phyloP scores from a whole-genome alignment of 2,797 vertebrate genomes.

The Vespertilio murinus region DNA sequence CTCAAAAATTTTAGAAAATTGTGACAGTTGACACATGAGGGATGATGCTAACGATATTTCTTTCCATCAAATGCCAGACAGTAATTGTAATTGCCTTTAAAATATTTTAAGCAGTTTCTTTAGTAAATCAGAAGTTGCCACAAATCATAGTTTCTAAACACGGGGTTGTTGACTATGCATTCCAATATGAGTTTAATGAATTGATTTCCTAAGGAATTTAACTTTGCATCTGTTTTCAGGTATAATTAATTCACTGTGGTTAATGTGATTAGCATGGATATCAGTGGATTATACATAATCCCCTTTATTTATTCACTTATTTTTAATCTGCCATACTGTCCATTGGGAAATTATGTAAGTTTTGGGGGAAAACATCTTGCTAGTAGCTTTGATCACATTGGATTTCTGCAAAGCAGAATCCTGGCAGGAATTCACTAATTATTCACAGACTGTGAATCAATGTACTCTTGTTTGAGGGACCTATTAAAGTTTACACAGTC shows the following conservation, averaged over 20 bases:
- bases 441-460: constrained; percentile 38
- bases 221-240: constrained; percentile 78
- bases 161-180: constrained; percentile 76
- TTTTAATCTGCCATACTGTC: constrained; percentile 70
- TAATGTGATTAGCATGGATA: constrained; percentile 80
- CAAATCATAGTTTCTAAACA: constrained; percentile 79
- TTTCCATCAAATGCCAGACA: constrained; percentile 77
- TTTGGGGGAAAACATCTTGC: constrained; percentile 47
- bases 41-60: constrained; percentile 78
- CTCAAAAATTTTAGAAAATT: constrained; percentile 80
- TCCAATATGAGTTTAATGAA: constrained; percentile 78
- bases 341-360: constrained; percentile 65
- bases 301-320: constrained; percentile 74
- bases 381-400: constrained; percentile 55
- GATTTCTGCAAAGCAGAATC: constrained; percentile 58
- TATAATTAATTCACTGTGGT: constrained; percentile 79
- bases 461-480: constrained; percentile 56
- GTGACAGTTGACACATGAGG: constrained; percentile 79
- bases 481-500: constrained; percentile 63
- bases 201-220: constrained; percentile 76
- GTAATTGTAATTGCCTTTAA: constrained; percentile 81
- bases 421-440: constrained; percentile 69
- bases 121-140: constrained; percentile 79
- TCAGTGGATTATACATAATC: constrained; percentile 74
- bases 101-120: constrained; percentile 77